These are phyloP conservation scores for Ichneumoninae sp. DNA, from an alignment of 2,888 invertebrate genomes.

Conservation along the genomic window DNA sequence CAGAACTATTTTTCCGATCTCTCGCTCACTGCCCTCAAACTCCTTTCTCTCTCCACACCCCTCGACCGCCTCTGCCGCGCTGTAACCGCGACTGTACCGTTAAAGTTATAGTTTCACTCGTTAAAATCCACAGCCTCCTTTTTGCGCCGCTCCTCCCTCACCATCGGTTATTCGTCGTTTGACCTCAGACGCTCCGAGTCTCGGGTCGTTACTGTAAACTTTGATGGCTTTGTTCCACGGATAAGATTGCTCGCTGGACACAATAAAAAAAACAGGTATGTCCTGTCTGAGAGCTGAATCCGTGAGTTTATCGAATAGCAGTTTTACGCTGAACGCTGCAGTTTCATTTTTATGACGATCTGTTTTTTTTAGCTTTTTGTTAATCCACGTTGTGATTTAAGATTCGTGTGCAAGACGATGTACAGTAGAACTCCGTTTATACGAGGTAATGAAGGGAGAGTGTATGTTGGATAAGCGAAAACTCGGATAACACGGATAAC, in stretches of 20 bases:
- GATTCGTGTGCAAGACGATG: background rate
- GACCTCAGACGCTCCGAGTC: slow-evolving; percentile 10
- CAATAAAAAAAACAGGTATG: background rate
- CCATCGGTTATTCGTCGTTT: slow-evolving; percentile 31
- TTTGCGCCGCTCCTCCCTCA: slow-evolving; percentile 14
- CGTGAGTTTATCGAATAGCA: background rate
- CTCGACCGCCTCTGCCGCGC: slow-evolving; percentile 15
- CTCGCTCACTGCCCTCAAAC: background rate
- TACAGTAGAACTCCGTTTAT: too few relatives aligned
- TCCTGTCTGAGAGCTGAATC: background rate
- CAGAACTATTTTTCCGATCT: slow-evolving; percentile 61
- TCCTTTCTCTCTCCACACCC: background rate
- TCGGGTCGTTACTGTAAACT: slow-evolving; percentile 4
- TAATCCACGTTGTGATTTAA: background rate
- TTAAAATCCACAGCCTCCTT: slow-evolving; percentile 43
- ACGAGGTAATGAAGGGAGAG: too few relatives aligned
- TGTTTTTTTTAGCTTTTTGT: background rate
- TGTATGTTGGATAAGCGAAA: too few relatives aligned
- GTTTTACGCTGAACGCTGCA: background rate
- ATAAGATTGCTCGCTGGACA: slow-evolving; percentile 11
- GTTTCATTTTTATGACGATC: background rate
- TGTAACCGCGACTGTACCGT: background rate
- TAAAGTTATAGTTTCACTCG: slow-evolving; percentile 46
- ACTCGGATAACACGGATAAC: too few relatives aligned
- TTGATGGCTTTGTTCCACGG: slow-evolving; percentile 10